These are phyloP conservation scores for Sigmodon hispidus DNA, from an alignment of 2,113 vertebrate genomes.

Conservation along the genomic window DNA sequence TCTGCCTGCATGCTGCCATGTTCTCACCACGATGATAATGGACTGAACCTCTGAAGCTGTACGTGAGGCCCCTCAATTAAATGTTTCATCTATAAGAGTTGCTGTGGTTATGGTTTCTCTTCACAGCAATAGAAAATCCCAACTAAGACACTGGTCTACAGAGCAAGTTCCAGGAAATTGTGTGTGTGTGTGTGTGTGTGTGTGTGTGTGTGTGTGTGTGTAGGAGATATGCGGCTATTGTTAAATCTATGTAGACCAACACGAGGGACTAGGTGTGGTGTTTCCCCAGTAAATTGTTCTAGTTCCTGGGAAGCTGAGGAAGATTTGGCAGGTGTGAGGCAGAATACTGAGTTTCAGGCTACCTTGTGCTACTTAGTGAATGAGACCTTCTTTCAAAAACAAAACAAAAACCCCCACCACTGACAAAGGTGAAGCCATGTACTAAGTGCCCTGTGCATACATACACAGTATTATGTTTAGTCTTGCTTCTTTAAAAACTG, in stretches of 20 bases:
- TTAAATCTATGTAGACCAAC: background rate
- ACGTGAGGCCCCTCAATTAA: background rate
- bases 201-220: too few relatives aligned
- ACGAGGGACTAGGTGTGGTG: background rate
- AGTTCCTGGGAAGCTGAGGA: background rate
- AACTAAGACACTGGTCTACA: background rate
- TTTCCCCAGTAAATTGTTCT: background rate
- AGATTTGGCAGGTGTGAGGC: background rate
- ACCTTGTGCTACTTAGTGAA: background rate
- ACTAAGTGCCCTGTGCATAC: background rate
- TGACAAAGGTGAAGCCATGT: background rate
- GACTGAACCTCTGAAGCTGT: too few relatives aligned
- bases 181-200: too few relatives aligned
- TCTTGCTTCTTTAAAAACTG: background rate
- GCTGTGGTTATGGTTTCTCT: background rate
- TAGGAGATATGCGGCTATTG: background rate
- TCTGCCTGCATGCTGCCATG: too few relatives aligned
- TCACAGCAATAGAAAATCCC: background rate
- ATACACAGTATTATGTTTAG: background rate
- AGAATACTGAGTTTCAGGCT: background rate
- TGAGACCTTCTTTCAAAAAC: background rate
- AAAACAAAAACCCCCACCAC: background rate
- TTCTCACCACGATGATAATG: too few relatives aligned
- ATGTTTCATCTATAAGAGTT: background rate
- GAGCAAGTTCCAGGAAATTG: background rate